Evolutionary conservation across 2,797 vertebrate genomes (phyloP).

Genomic region (Lagocephalus sceleratus): DNA sequence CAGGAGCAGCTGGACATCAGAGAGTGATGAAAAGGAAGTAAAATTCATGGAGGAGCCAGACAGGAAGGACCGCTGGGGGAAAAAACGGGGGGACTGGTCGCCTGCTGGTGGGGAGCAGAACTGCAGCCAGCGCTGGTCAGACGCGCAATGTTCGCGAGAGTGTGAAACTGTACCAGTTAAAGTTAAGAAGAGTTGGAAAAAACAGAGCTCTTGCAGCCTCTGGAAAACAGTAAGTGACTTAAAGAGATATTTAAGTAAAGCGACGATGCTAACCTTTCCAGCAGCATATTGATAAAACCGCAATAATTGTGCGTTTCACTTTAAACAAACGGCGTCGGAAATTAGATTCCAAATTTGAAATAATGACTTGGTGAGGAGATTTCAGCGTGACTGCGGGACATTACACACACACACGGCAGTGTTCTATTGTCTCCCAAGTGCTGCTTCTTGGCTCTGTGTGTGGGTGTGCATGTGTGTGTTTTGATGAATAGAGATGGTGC

Average conservation of each 20-base stretch:
- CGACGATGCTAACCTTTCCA: slow-evolving; percentile 41
- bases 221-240: slow-evolving; percentile 42
- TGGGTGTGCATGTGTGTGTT: slow-evolving; percentile 42
- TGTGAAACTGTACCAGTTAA: slow-evolving; percentile 19
- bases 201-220: slow-evolving; percentile 50
- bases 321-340: slow-evolving; percentile 41
- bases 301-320: slow-evolving; percentile 16
- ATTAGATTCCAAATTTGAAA: slow-evolving; percentile 40
- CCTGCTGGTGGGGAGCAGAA: slow-evolving; percentile 73
- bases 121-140: slow-evolving; percentile 58
- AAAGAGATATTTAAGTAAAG: slow-evolving; percentile 48
- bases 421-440: slow-evolving; percentile 56
- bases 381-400: slow-evolving; percentile 40
- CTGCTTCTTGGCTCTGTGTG: slow-evolving; percentile 54
- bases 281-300: slow-evolving; percentile 45
- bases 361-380: slow-evolving; percentile 35
- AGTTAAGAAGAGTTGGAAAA: slow-evolving; percentile 35
- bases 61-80: slow-evolving; percentile 80
- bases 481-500: slow-evolving; percentile 80
- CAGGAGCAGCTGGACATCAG: slow-evolving; percentile 97
- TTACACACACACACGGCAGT: slow-evolving; percentile 33
- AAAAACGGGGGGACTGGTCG: slow-evolving; percentile 57
- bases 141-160: slow-evolving; percentile 47
- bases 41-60: slow-evolving; percentile 90
- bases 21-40: slow-evolving; percentile 91